Conservation (phyloP, 2,113 vertebrate species). For the Tonatia bakeri region DNA sequence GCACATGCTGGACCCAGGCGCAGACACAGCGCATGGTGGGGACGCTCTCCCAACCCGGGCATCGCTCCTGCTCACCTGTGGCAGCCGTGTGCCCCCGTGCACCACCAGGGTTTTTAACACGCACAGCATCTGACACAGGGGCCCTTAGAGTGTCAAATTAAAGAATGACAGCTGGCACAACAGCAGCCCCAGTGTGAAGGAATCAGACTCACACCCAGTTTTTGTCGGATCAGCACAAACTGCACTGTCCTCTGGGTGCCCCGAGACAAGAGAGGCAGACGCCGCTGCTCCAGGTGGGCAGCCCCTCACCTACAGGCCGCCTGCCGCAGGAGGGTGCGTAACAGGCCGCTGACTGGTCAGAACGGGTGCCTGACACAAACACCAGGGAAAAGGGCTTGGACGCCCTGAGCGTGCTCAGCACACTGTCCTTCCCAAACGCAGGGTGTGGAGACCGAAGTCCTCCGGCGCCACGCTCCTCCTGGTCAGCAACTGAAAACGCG, state of each 20-base stretch:
- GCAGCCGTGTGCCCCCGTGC: neutral
- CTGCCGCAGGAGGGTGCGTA: neutral
- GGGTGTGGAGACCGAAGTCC: neutral
- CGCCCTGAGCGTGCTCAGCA: neutral
- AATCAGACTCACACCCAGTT: neutral
- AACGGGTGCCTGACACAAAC: neutral
- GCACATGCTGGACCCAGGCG: neutral
- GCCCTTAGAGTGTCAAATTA: neutral
- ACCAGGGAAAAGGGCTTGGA: neutral
- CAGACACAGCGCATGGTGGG: too few species aligned
- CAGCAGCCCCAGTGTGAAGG: neutral
- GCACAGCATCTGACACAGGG: neutral
- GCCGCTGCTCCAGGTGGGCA: neutral
- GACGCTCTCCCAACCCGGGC: too few species aligned
- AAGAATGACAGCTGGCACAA: neutral
- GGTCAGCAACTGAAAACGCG: neutral
- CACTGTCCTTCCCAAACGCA: neutral
- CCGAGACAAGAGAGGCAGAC: neutral
- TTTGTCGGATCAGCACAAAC: neutral
- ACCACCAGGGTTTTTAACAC: neutral
- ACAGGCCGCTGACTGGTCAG: neutral
- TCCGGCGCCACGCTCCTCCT: neutral
- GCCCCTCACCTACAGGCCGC: neutral
- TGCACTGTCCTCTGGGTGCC: neutral
- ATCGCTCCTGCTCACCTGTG: accelerated